phyloP scores from a whole-genome alignment of 2,113 vertebrate genomes.

The Notothenia rossii region DNA sequence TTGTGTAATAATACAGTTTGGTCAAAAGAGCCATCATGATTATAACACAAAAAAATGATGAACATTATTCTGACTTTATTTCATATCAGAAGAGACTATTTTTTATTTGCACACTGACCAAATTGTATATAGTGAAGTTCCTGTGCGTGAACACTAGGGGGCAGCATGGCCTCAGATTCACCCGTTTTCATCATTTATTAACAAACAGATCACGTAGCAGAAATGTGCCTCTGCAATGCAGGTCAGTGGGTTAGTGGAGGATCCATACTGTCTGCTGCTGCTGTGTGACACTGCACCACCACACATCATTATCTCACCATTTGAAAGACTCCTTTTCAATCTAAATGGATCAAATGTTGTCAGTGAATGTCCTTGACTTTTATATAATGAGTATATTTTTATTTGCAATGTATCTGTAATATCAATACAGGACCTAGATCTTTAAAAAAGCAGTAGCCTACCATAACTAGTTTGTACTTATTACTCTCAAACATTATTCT shows the following conservation, averaged over 20 bases:
- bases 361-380: neutral
- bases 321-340: neutral
- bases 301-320: too few relatives aligned
- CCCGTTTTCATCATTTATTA: neutral
- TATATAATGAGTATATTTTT: neutral
- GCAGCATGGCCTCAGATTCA: constrained; percentile 36
- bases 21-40: too few relatives aligned
- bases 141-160: constrained; percentile 41
- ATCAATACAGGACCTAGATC: too few relatives aligned
- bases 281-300: constrained; percentile 7
- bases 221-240: constrained; percentile 67
- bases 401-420: too few relatives aligned
- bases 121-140: neutral
- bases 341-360: neutral
- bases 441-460: too few relatives aligned
- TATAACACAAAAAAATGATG: too few relatives aligned
- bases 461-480: neutral
- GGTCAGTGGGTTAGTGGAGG: constrained; percentile 73
- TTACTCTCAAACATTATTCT: neutral
- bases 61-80: neutral
- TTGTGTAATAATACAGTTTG: too few relatives aligned
- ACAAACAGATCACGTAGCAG: constrained; percentile 19
- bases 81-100: too few relatives aligned
- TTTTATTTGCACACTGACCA: neutral
- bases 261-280: constrained; percentile 16